A percentile compares a stretch with the other conserved stretches of the same genome.
These are phyloP conservation scores for Apis mellifera DNA, from an alignment of 1,140 invertebrate genomes.

Conservation along the genomic window Amel_HAv3.1 CM009946.2:1255001-1255500, in stretches of 20 bases:
- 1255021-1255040: conserved; percentile 71
- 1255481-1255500: background rate
- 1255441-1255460: conserved; percentile 1
- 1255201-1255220: background rate
- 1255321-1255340: background rate
- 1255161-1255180: background rate
- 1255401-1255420: background rate
- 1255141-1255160: background rate
- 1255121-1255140: background rate
- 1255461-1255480: background rate
- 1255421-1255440: conserved; percentile 1
- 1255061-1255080: background rate
- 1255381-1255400: background rate
- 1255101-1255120: background rate
- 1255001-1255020: conserved; percentile 76
- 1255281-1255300: background rate
- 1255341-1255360: background rate
- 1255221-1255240: no score
- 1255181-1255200: background rate
- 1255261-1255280: no score
- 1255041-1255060: background rate
- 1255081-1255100: no score
- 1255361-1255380: background rate
- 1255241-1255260: no score
- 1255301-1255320: background rate